These are phyloP conservation scores for Melitaea athalia DNA, from an alignment of 2,888 invertebrate genomes.

Conservation along the genomic window DNA sequence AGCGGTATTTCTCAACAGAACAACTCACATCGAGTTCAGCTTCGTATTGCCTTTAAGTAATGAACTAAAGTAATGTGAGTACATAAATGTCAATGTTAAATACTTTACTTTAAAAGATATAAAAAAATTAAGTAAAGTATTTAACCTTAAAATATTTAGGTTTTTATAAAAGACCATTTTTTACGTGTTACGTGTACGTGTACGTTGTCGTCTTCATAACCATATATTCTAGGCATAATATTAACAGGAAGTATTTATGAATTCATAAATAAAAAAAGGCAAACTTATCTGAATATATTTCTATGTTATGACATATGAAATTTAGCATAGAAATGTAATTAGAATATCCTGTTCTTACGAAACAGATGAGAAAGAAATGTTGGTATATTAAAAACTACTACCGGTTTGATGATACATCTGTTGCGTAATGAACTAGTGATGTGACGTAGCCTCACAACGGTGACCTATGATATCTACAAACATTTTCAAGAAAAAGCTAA, in stretches of 20 bases:
- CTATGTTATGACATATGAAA: neutral
- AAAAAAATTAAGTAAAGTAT: too few relatives aligned
- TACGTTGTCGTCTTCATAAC: too few relatives aligned
- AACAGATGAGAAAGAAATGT: slow-evolving; percentile 32
- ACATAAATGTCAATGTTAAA: too few relatives aligned
- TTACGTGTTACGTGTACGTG: too few relatives aligned
- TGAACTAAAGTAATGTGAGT: too few relatives aligned
- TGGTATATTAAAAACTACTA: slow-evolving; percentile 33
- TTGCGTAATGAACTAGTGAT: slow-evolving; percentile 44
- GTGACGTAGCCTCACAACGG: slow-evolving; percentile 27
- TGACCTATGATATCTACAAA: slow-evolving; percentile 35
- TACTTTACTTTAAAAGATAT: too few relatives aligned
- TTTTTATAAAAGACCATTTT: too few relatives aligned
- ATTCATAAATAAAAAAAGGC: neutral
- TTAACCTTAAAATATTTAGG: too few relatives aligned
- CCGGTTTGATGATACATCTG: slow-evolving; percentile 37
- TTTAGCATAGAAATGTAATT: slow-evolving; percentile 26
- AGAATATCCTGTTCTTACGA: slow-evolving; percentile 38
- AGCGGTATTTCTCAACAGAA: too few relatives aligned
- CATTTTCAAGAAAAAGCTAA: slow-evolving; percentile 31
- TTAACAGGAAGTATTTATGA: neutral
- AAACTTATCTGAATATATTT: neutral
- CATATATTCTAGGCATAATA: too few relatives aligned
- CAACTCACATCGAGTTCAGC: too few relatives aligned
- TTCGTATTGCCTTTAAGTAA: too few relatives aligned